Conservation (phyloP, 2,888 invertebrate species). For the Stegophylla sp. region DNA sequence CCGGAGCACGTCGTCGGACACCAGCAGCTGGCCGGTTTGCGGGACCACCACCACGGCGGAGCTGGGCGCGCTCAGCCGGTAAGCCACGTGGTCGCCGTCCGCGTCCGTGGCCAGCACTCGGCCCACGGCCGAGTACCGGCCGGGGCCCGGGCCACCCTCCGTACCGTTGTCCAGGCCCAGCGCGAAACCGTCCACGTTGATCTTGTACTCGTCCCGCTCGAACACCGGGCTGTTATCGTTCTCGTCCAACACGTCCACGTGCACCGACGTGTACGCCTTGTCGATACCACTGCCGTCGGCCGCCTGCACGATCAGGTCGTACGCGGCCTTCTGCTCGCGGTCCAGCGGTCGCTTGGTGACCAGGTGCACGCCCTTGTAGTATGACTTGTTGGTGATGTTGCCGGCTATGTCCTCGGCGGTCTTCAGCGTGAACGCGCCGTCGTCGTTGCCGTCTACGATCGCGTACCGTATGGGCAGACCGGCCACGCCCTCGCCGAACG, state of each 20-base stretch:
- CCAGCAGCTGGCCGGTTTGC: constrained; percentile 86
- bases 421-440: constrained; percentile 77
- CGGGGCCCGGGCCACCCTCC: constrained; percentile 67
- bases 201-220: constrained; percentile 78
- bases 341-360: constrained; percentile 81
- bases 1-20: constrained; percentile 79
- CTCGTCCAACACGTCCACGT: constrained; percentile 80
- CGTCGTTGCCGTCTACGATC: constrained; percentile 79
- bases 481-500: constrained; percentile 66
- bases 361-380: constrained; percentile 77
- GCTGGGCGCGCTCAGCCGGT: constrained; percentile 80
- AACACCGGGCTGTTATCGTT: constrained; percentile 93
- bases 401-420: constrained; percentile 67
- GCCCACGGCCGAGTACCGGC: constrained; percentile 82
- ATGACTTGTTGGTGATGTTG: constrained; percentile 65
- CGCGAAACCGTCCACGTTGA: constrained; percentile 71
- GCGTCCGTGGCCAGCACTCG: constrained; percentile 85
- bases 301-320: constrained; percentile 80
- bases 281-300: constrained; percentile 81
- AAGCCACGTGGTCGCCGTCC: constrained; percentile 91
- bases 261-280: constrained; percentile 80
- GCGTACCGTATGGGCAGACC: constrained; percentile 81
- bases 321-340: constrained; percentile 75
- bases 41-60: constrained; percentile 88
- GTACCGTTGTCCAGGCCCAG: constrained; percentile 64